These are phyloP conservation scores for Amblyopsis hoosieri DNA, from an alignment of 2,797 vertebrate genomes.

Conservation along the genomic window DNA sequence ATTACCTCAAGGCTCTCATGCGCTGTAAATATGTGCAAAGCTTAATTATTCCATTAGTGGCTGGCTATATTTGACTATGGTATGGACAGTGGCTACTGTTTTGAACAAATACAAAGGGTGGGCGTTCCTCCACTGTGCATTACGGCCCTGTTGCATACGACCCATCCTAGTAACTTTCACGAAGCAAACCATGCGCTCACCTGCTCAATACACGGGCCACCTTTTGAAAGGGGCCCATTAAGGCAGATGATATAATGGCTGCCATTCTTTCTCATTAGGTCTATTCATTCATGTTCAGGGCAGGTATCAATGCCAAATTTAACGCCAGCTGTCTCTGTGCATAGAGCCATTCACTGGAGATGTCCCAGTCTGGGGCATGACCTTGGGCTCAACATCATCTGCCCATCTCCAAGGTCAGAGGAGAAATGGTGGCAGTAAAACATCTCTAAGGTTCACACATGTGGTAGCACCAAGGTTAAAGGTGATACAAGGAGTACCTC, in stretches of 20 bases:
- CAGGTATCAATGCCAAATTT: slow-evolving; percentile 10
- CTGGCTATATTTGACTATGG: slow-evolving; percentile 62
- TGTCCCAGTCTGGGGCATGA: slow-evolving; percentile 2
- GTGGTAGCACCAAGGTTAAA: too few species aligned
- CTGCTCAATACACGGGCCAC: slow-evolving; percentile 29
- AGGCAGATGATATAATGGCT: slow-evolving; percentile 26
- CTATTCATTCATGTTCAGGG: slow-evolving; percentile 32
- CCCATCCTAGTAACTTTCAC: slow-evolving; percentile 34
- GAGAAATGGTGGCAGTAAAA: slow-evolving; percentile 33
- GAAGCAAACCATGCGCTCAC: slow-evolving; percentile 18
- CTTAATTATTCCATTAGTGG: slow-evolving; percentile 75
- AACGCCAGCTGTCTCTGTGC: slow-evolving; percentile 25
- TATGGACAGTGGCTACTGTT: slow-evolving; percentile 55
- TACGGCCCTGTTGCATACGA: slow-evolving; percentile 35
- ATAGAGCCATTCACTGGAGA: slow-evolving; percentile 8
- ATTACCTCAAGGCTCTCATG: slow-evolving; percentile 66
- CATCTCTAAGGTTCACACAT: too few species aligned
- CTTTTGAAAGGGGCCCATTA: slow-evolving; percentile 27
- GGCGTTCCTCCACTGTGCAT: slow-evolving; percentile 32
- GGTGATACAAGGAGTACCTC: too few species aligned
- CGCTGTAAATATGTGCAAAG: slow-evolving; percentile 79
- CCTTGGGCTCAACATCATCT: slow-evolving; percentile 7
- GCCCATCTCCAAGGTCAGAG: neutral
- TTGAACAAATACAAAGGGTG: slow-evolving; percentile 49
- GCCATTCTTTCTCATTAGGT: slow-evolving; percentile 25